Conservation (phyloP, 2,113 vertebrate species). For the Cathartes aura region DNA sequence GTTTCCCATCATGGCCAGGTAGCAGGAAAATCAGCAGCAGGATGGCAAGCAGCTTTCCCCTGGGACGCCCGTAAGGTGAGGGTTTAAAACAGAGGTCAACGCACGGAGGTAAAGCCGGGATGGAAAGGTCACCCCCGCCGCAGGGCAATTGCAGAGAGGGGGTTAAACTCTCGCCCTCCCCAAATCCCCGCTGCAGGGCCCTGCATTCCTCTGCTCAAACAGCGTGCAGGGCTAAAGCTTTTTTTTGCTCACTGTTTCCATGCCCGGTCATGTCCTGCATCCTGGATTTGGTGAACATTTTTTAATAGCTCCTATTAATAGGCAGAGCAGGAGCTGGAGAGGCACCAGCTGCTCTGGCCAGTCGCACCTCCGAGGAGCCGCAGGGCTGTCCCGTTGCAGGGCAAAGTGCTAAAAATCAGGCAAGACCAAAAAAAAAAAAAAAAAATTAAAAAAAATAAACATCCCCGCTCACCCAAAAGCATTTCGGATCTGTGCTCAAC, state of each 20-base stretch:
- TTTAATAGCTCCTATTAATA: not conserved
- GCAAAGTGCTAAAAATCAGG: not conserved
- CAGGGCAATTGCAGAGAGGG: not conserved
- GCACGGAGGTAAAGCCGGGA: rapidly evolving
- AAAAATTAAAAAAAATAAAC: not conserved
- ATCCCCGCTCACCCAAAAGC: not conserved
- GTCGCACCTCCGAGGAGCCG: rapidly evolving
- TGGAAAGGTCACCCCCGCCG: rapidly evolving
- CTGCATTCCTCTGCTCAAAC: conserved; percentile 17
- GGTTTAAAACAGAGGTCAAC: not conserved
- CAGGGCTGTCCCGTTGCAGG: rapidly evolving
- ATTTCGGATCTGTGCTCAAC: not conserved
- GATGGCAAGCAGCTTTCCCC: not conserved
- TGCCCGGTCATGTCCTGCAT: not conserved
- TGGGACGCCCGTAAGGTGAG: rapidly evolving
- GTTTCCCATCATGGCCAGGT: not conserved
- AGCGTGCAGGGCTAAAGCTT: not conserved
- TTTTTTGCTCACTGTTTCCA: not conserved
- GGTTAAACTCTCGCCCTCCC: not conserved
- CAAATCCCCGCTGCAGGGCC: not conserved
- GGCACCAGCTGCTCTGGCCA: not conserved
- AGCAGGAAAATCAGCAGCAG: not conserved
- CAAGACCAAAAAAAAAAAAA: not conserved
- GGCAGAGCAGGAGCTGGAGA: not conserved
- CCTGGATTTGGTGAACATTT: not conserved